phyloP scores from a whole-genome alignment of 2,888 invertebrate genomes.

The Sinhomidia bicolor region DNA sequence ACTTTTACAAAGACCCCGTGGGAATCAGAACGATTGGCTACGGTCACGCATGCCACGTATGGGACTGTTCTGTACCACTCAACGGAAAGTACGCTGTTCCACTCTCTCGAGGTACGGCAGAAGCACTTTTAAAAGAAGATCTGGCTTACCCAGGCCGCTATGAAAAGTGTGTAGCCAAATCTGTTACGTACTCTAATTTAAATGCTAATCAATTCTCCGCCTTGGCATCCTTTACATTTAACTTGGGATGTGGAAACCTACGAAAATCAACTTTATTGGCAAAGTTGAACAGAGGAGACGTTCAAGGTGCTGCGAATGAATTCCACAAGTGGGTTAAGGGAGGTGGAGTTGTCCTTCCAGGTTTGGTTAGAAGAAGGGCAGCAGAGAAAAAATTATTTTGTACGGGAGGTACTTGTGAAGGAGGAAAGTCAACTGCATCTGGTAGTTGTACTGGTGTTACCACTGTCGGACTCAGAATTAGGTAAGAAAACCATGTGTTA shows the following conservation, averaged over 20 bases:
- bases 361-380: conserved; percentile 68
- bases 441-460: conserved; percentile 49
- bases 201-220: conserved; percentile 75
- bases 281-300: conserved; percentile 75
- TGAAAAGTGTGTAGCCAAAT: conserved; percentile 73
- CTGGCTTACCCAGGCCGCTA: conserved; percentile 72
- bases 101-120: conserved; percentile 71
- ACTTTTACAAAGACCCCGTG: conserved; percentile 76
- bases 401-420: conserved; percentile 68
- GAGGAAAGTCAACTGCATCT: conserved; percentile 30
- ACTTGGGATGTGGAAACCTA: conserved; percentile 77
- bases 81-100: conserved; percentile 77
- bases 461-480: conserved; percentile 59
- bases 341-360: conserved; percentile 54
- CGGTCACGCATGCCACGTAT: conserved; percentile 77
- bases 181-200: conserved; percentile 63
- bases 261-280: conserved; percentile 71
- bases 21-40: conserved; percentile 75
- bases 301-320: conserved; percentile 74
- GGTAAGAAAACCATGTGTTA: too few species aligned
- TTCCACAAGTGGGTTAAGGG: conserved; percentile 76
- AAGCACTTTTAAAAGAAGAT: conserved; percentile 75
- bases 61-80: conserved; percentile 77
- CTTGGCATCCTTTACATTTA: conserved; percentile 77
- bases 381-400: conserved; percentile 77